These are phyloP conservation scores for chimpanzee (Pan troglodytes) DNA, from an alignment of 2,113 vertebrate genomes.

Conservation along the genomic window NHGRI_mPanTro3-v2.1_pri NC_072401.2:112515501-112516000, in stretches of 20 bases:
- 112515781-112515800: not conserved
- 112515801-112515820: not conserved
- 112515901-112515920: not conserved
- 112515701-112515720: not conserved
- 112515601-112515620: not conserved
- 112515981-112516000: too few relatives aligned
- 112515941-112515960: too few relatives aligned
- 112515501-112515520: not conserved
- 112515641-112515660: not conserved
- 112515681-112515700: not conserved
- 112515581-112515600: not conserved
- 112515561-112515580: not conserved
- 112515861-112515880: not conserved
- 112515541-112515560: not conserved
- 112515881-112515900: not conserved
- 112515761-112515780: not conserved
- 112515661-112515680: not conserved
- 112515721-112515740: not conserved
- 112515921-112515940: not conserved
- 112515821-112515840: not conserved
- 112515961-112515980: too few relatives aligned
- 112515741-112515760: not conserved
- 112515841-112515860: not conserved
- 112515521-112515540: not conserved
- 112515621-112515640: not conserved